These are phyloP conservation scores for Tupiocoris notatus DNA, from an alignment of 2,888 invertebrate species.

Conservation along the genomic window DNA sequence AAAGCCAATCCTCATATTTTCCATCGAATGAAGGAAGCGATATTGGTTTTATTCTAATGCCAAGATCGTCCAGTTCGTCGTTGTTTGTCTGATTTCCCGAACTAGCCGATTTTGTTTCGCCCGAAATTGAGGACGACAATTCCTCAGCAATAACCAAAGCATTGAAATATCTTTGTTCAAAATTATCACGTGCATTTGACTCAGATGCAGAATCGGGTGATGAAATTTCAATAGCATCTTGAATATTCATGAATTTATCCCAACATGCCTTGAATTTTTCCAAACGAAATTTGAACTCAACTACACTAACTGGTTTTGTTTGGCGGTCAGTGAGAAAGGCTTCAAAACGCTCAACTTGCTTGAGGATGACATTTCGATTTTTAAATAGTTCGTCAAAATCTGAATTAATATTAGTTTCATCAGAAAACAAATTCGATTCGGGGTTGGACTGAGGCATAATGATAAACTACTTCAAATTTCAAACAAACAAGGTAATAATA, in stretches of 20 bases:
- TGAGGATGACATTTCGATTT: too few relatives aligned
- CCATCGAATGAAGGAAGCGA: constrained; percentile 8
- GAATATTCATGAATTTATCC: background rate
- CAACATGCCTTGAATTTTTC: background rate
- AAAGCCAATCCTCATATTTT: background rate
- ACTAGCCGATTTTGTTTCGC: too few relatives aligned
- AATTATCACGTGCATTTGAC: background rate
- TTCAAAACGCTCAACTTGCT: too few relatives aligned
- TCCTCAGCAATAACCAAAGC: background rate
- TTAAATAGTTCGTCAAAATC: too few relatives aligned
- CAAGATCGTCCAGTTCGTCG: background rate
- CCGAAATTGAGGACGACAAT: too few relatives aligned
- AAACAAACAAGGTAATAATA: too few relatives aligned
- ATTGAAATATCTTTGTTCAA: background rate
- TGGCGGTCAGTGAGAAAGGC: too few relatives aligned
- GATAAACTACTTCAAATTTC: too few relatives aligned
- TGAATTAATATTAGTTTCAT: too few relatives aligned
- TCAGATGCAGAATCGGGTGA: background rate
- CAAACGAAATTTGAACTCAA: background rate
- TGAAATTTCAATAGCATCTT: background rate
- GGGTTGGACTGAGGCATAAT: too few relatives aligned
- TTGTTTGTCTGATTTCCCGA: background rate
- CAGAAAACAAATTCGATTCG: too few relatives aligned
- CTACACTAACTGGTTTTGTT: too few relatives aligned
- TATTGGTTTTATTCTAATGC: background rate